Percentiles rank a stretch among this genome's conserved stretches.
phyloP scores from a whole-genome alignment of 2,113 vertebrate species.

The Chaenogobius annularis region DNA sequence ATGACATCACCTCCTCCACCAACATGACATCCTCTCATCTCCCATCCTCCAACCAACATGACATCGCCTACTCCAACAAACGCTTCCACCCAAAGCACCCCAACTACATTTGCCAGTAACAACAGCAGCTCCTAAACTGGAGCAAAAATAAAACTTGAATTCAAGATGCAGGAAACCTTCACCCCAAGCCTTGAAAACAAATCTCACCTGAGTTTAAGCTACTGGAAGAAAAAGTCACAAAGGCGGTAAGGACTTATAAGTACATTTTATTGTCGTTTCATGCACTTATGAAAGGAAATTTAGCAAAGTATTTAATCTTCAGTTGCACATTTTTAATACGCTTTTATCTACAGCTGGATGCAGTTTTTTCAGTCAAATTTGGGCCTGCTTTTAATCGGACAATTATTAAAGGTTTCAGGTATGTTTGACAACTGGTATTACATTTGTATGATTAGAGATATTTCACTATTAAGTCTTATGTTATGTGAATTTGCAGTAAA shows the following conservation, averaged over 20 bases:
- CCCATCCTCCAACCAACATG: neutral
- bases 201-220: conserved; percentile 1
- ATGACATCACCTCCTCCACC: neutral
- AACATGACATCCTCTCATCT: neutral
- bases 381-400: neutral
- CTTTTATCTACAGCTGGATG: neutral
- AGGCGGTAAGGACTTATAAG: neutral
- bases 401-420: neutral
- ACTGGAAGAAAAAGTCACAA: neutral
- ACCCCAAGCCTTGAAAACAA: conserved; percentile 1
- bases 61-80: neutral
- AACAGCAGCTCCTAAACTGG: neutral
- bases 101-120: neutral
- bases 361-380: neutral
- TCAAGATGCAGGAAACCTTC: conserved; percentile 1
- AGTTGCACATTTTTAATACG: neutral
- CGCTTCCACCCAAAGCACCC: neutral
- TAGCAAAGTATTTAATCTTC: too few relatives aligned
- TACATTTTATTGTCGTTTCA: too few relatives aligned
- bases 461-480: neutral
- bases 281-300: too few relatives aligned
- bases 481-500: neutral
- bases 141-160: neutral
- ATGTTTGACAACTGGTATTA: neutral
- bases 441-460: neutral